These are phyloP conservation scores for Connochaetes taurinus DNA, from an alignment of 2,113 vertebrate genomes.

Conservation along the genomic window DNA sequence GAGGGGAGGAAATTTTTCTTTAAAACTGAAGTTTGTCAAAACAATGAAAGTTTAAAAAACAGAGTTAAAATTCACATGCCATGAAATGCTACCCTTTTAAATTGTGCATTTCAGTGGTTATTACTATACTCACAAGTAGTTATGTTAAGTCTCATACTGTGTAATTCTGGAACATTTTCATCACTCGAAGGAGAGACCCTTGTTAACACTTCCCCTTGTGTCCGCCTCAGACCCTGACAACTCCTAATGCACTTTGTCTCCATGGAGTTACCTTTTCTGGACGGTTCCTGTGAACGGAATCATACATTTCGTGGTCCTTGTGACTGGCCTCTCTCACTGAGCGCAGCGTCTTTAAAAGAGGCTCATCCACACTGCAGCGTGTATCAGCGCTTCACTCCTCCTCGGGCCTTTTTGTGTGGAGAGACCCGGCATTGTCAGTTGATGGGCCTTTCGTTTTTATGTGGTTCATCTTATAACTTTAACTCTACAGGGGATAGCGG, in stretches of 20 bases:
- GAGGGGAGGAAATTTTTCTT: too few relatives aligned
- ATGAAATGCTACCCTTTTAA: neutral
- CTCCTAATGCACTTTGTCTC: neutral
- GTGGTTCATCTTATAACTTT: neutral
- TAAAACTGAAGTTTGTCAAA: too few relatives aligned
- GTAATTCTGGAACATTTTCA: neutral
- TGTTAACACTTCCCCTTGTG: fast-evolving
- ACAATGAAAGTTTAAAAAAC: neutral
- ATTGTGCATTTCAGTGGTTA: neutral
- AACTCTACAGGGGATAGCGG: neutral
- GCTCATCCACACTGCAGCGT: fast-evolving
- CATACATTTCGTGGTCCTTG: fast-evolving
- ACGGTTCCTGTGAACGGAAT: neutral
- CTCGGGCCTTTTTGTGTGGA: fast-evolving
- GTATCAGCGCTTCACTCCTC: fast-evolving
- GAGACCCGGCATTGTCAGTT: neutral
- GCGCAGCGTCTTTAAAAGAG: neutral
- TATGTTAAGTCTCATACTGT: neutral
- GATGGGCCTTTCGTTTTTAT: neutral
- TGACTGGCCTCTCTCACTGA: neutral
- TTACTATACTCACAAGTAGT: neutral
- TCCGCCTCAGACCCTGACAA: neutral
- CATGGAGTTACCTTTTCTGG: neutral
- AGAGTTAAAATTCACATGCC: neutral
- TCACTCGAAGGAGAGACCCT: neutral